Evolutionary conservation across 2,113 vertebrate genomes (phyloP).

Genomic region (Rissa tridactyla): DNA sequence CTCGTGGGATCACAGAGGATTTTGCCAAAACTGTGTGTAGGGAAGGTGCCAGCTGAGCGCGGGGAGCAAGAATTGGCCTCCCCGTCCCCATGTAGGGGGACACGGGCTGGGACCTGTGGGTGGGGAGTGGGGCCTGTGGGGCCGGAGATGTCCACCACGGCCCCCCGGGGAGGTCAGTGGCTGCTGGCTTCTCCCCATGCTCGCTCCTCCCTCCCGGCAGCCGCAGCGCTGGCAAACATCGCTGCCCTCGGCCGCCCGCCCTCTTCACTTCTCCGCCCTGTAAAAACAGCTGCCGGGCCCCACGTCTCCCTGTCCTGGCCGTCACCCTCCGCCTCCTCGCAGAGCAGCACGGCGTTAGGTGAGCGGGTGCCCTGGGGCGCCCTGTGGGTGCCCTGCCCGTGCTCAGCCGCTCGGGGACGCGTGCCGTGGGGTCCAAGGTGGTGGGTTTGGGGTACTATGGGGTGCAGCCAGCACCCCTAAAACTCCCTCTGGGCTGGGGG

Average conservation of each 20-base stretch:
- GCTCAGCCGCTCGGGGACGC: accelerated
- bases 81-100: accelerated
- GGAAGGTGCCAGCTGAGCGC: accelerated
- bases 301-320: background rate
- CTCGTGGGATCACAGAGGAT: accelerated
- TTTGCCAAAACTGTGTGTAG: accelerated
- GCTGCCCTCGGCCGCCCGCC: background rate
- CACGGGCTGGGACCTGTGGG: background rate
- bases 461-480: background rate
- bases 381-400: background rate
- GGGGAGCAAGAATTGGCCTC: background rate
- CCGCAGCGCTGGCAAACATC: background rate
- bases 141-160: accelerated
- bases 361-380: background rate
- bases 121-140: background rate
- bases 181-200: accelerated
- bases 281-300: background rate
- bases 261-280: background rate
- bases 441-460: background rate
- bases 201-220: background rate
- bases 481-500: too few relatives aligned
- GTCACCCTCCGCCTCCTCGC: background rate
- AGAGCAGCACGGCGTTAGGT: background rate
- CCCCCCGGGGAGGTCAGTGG: too few relatives aligned
- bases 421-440: background rate